These are phyloP conservation scores for Pogonophryne albipinna DNA, from an alignment of 2,797 vertebrate genomes.

Conservation along the genomic window DNA sequence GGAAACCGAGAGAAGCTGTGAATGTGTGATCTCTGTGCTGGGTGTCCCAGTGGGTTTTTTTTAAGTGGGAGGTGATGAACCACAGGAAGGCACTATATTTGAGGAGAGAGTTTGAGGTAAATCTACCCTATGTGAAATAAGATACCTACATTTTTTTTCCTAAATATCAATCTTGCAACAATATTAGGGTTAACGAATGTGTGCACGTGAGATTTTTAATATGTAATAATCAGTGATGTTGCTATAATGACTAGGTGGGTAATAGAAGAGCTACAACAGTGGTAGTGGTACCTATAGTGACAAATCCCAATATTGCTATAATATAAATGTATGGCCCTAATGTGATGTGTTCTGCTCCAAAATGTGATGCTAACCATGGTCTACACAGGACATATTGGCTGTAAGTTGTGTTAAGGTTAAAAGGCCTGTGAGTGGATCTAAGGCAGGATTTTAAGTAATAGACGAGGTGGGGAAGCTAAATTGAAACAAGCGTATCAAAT, in stretches of 20 bases:
- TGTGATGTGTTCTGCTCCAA: neutral
- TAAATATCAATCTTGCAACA: too few species aligned
- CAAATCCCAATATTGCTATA: too few species aligned
- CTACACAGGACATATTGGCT: neutral
- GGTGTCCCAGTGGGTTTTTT: neutral
- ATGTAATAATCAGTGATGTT: too few species aligned
- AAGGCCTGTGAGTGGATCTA: slow-evolving; percentile 1
- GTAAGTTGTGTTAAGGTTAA: neutral
- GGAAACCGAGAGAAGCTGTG: slow-evolving; percentile 9
- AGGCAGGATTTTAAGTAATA: neutral
- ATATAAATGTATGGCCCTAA: too few species aligned
- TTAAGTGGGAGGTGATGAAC: slow-evolving; percentile 22
- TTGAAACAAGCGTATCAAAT: neutral
- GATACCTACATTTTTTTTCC: too few species aligned
- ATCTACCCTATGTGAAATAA: neutral
- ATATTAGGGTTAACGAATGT: too few species aligned
- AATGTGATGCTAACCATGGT: slow-evolving; percentile 6
- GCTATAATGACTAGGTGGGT: too few species aligned
- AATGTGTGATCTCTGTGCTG: slow-evolving; percentile 26
- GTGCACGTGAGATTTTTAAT: too few species aligned
- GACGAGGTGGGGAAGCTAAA: neutral
- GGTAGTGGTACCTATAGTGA: too few species aligned
- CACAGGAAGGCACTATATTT: slow-evolving; percentile 3
- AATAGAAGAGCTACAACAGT: too few species aligned
- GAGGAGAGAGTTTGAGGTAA: neutral